Evolutionary conservation across 2,888 invertebrate species (phyloP), one percentile per base, ranked within the genome.

Genomic region (Polyommatus iphigenia): DNA sequence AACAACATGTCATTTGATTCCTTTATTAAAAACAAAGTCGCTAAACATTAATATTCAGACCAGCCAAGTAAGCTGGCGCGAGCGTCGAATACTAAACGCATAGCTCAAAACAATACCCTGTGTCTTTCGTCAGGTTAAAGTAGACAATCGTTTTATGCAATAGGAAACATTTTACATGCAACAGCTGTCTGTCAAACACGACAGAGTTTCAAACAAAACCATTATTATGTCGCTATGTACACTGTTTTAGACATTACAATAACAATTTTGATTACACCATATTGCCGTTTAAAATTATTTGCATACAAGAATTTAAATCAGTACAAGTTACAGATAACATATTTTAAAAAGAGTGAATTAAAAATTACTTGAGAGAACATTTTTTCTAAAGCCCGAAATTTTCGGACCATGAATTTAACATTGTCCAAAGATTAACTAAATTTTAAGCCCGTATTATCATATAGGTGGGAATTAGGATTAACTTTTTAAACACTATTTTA

Each of bases 141-240:
- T 32, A 67, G 67, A 67, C 67, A 67, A 67, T 67, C 13, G 67
- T 67, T 67, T 67, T 67, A 73, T 73, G 73, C 73, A 73, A 73
- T 73, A 73, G 73, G 73, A 73, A 73, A 46, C 46, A 46, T 24
- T 73, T 46, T 32, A 73, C 73, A 73, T 73, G 46, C 73, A 73
- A 41, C 73, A 73, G 46, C 73, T 73, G 73, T 73, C 41, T 32
- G 67, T 67, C 67, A 67, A 67, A 67, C 67, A 67, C 29, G 67
- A 67, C 67, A 67, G 67, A 67, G 32, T 67, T 67, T 67, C 29
- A 67, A 67, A 67, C 29, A 32, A 67, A 67, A 67, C 67, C 67
- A 67, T 67, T 67, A 67, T 67, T 67, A 29, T 67, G 29, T 67
- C 67, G 67, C 67, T 29, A 24, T 20, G 10, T 20, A 62, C 24